These are phyloP conservation scores for Pseudopodoces humilis DNA, from an alignment of 2,113 vertebrate species.

Conservation along the genomic window DNA sequence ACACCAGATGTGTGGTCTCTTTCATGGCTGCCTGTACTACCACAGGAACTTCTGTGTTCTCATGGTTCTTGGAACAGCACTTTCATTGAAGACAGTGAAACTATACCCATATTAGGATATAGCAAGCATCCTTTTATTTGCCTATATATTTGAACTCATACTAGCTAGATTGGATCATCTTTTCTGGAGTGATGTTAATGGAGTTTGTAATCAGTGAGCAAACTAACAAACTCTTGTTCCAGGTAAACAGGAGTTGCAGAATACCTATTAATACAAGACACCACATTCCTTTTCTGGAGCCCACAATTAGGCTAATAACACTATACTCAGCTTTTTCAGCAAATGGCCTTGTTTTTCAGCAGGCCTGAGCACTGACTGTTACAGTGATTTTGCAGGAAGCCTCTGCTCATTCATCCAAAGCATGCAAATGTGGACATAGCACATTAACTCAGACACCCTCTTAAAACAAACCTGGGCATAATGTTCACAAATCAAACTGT, in stretches of 20 bases:
- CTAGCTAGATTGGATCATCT: not conserved
- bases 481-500: not conserved
- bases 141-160: not conserved
- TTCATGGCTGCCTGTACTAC: slow-evolving; percentile 11
- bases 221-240: not conserved
- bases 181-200: not conserved
- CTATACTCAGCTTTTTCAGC: not conserved
- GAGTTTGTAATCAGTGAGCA: not conserved
- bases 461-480: not conserved
- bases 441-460: not conserved
- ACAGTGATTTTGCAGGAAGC: not conserved
- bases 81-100: not conserved
- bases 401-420: not conserved
- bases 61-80: not conserved
- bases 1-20: slow-evolving; percentile 23
- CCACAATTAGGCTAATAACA: not conserved
- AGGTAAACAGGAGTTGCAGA: not conserved
- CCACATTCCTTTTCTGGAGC: not conserved
- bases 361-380: not conserved
- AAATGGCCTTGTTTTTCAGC: not conserved
- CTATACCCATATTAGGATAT: not conserved
- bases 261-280: not conserved
- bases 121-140: not conserved
- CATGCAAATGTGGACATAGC: not conserved
- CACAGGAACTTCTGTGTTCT: not conserved